A percentile compares a stretch with the other conserved stretches of the same genome.
These are phyloP conservation scores for Cephus pulcher DNA, from an alignment of 2,888 invertebrate species.

Conservation along the genomic window DNA sequence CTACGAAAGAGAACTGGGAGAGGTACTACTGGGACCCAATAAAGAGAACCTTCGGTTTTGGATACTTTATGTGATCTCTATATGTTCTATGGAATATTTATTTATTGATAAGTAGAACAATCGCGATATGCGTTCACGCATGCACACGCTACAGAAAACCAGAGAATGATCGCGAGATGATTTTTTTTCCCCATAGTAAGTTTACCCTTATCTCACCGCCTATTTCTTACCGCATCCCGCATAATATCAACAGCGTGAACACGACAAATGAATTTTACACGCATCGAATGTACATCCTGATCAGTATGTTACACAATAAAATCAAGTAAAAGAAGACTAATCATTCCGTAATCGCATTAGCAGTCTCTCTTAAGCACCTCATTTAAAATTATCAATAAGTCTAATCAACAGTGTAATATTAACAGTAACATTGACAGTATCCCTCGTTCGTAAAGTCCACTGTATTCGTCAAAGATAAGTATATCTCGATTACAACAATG, in stretches of 20 bases:
- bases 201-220: neutral
- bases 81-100: conserved; percentile 44
- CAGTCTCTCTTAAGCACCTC: neutral
- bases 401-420: neutral
- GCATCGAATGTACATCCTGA: neutral
- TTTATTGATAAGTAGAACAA: conserved; percentile 56
- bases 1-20: conserved; percentile 90
- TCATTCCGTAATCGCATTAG: too few relatives aligned
- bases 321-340: neutral
- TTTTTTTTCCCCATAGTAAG: neutral
- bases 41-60: conserved; percentile 92
- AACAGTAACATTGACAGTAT: neutral
- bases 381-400: neutral
- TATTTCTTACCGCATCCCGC: neutral
- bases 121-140: conserved; percentile 16
- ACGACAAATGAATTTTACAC: neutral
- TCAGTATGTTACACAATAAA: neutral
- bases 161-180: neutral
- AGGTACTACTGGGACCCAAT: conserved; percentile 96
- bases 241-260: neutral
- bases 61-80: conserved; percentile 71
- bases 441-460: neutral
- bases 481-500: neutral
- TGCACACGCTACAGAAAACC: neutral
- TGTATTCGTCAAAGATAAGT: neutral